phyloP scores from a whole-genome alignment of 2,113 vertebrate genomes.

The Crocuta crocuta region DNA sequence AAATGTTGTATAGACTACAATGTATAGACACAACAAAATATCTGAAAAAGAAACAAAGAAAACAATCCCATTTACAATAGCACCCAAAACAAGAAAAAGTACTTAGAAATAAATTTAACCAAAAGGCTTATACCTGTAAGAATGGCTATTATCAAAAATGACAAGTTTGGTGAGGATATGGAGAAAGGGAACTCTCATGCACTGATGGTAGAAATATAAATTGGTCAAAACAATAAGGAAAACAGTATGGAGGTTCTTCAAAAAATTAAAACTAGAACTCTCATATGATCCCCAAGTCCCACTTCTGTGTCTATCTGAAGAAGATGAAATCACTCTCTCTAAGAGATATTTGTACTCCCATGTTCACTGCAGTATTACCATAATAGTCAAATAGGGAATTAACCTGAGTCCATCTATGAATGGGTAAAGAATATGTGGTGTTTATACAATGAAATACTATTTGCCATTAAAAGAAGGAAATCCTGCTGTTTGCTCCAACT shows the following conservation, averaged over 20 bases:
- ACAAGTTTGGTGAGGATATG: not conserved
- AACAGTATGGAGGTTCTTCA: not conserved
- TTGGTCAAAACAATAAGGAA: not conserved
- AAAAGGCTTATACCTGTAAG: not conserved
- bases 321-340: not conserved
- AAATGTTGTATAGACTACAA: not conserved
- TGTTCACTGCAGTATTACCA: not conserved
- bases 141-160: constrained; percentile 3
- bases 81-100: too few relatives aligned
- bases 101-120: not conserved
- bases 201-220: not conserved
- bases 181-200: not conserved
- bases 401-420: not conserved
- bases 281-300: not conserved
- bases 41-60: not conserved
- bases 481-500: not conserved
- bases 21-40: not conserved
- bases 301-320: not conserved
- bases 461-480: not conserved
- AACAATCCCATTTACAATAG: too few relatives aligned
- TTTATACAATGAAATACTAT: not conserved
- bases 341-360: not conserved
- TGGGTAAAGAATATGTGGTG: not conserved
- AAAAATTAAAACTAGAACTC: not conserved
- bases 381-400: not conserved